A percentile compares a stretch with the other conserved stretches of the same genome.
Conservation (phyloP, 2,888 invertebrate species). For the Eilema caniola region DNA sequence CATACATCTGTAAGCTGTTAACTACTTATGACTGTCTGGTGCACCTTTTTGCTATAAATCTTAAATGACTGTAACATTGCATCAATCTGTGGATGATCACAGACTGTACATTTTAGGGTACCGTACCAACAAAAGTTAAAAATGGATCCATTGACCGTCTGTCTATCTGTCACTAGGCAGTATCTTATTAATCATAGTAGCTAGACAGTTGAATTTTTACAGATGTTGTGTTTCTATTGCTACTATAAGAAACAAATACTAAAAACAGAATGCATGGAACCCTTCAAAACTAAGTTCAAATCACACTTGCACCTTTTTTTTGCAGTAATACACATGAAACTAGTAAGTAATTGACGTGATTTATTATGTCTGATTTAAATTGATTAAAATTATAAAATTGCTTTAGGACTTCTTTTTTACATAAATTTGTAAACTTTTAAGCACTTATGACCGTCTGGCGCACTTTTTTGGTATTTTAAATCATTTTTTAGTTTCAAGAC, state of each 20-base stretch:
- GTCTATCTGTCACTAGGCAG: too few species aligned
- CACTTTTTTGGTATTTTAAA: neutral
- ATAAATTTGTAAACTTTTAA: neutral
- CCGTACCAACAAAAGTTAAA: too few species aligned
- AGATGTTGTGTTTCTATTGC: too few species aligned
- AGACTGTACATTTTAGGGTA: neutral
- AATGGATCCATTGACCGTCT: too few species aligned
- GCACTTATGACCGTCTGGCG: neutral
- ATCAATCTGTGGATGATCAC: neutral
- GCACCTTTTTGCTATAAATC: neutral
- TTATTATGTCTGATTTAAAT: neutral
- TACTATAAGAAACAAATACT: too few species aligned
- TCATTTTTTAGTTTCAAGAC: neutral
- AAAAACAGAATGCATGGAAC: too few species aligned
- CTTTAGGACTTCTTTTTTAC: neutral
- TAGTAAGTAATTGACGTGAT: neutral
- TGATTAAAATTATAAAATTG: neutral
- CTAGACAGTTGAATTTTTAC: too few species aligned
- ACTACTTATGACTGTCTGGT: neutral
- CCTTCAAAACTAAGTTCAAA: too few species aligned
- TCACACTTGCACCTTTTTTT: neutral
- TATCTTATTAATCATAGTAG: too few species aligned
- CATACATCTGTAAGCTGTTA: neutral
- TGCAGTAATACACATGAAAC: neutral
- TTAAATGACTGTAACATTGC: neutral